phyloP scores from a whole-genome alignment of 2,797 vertebrate genomes.

The Buceros bicornis region DNA sequence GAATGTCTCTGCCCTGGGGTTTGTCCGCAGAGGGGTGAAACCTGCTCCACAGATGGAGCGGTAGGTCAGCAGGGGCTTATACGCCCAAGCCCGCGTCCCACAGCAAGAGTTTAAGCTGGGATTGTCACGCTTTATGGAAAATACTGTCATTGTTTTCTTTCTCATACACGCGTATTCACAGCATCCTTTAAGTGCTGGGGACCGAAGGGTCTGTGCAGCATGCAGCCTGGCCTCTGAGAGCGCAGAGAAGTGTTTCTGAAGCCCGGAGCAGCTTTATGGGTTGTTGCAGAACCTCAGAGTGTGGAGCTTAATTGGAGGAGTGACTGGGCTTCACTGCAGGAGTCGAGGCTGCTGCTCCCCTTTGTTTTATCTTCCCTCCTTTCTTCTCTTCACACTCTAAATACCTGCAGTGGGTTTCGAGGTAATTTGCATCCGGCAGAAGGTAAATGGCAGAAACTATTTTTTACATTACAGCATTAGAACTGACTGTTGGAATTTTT shows the following conservation, averaged over 20 bases:
- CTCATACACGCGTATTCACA: not conserved
- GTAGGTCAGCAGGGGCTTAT: not conserved
- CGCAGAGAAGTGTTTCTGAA: not conserved
- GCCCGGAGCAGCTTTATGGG: not conserved
- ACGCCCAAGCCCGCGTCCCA: not conserved
- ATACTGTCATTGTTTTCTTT: not conserved
- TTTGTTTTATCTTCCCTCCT: not conserved
- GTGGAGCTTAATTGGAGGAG: not conserved
- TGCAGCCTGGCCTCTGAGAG: not conserved
- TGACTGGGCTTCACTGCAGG: not conserved
- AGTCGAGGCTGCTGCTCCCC: not conserved
- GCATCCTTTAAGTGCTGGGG: not conserved
- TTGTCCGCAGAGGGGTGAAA: not conserved
- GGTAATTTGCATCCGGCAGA: not conserved
- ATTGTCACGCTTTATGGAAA: not conserved
- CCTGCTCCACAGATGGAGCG: not conserved
- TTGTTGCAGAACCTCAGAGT: not conserved
- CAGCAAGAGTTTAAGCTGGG: not conserved
- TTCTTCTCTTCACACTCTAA: not conserved
- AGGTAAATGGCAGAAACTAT: not conserved
- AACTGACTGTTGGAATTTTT: not conserved
- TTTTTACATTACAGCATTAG: not conserved
- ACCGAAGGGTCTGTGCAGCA: not conserved
- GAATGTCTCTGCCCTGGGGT: accelerated
- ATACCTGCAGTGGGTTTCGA: not conserved